These are phyloP conservation scores for Athalia rosae DNA, from an alignment of 2,888 invertebrate genomes.

Conservation along the genomic window DNA sequence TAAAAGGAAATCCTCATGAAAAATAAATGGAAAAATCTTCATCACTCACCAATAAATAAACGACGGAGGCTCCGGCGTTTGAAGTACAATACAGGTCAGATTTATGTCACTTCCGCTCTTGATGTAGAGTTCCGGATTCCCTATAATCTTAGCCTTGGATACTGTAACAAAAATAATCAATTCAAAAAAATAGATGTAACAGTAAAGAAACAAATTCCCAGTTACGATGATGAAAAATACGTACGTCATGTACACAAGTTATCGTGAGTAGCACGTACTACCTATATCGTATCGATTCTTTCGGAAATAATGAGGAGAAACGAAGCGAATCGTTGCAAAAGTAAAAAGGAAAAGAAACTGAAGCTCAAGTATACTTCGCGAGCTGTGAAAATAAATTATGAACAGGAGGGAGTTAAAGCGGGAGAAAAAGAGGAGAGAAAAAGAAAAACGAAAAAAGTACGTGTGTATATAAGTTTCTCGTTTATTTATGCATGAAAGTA, in stretches of 20 bases:
- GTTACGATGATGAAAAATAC: background rate
- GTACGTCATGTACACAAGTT: too few species aligned
- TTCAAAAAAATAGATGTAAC: background rate
- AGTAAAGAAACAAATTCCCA: background rate
- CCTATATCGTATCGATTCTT: too few species aligned
- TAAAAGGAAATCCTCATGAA: background rate
- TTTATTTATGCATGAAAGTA: too few species aligned
- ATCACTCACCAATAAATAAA: conserved; percentile 77
- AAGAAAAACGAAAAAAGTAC: background rate
- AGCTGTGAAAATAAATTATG: background rate
- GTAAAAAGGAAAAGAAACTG: background rate
- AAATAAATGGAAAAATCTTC: background rate
- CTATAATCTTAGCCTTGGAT: conserved; percentile 91
- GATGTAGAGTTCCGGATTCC: conserved; percentile 90
- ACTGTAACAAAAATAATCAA: conserved; percentile 77
- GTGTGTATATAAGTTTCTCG: too few species aligned
- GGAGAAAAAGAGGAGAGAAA: background rate
- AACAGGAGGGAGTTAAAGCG: background rate
- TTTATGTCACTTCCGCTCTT: conserved; percentile 94
- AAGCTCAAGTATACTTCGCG: background rate
- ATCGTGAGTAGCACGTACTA: too few species aligned
- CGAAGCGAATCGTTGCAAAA: background rate
- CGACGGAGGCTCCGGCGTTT: conserved; percentile 88
- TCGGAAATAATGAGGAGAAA: background rate
- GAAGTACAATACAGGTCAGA: conserved; percentile 89